Evolutionary conservation across 2,797 vertebrate species (phyloP), one percentile per base, ranked within the genome.

Genomic region (Sciaenops ocellatus): DNA sequence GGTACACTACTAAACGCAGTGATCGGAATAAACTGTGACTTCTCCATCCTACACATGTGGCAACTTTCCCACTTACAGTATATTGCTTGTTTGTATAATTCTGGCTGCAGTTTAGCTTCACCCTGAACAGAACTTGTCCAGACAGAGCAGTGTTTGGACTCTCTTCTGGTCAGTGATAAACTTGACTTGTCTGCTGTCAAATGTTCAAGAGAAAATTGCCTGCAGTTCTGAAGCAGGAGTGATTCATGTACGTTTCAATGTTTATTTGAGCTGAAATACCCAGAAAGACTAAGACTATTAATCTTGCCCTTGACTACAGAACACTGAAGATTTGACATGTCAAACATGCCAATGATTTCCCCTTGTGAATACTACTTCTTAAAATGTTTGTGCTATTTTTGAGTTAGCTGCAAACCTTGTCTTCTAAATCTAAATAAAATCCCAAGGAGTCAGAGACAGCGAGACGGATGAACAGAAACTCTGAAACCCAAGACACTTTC

Each of bases 391-490:
- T 44, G 42, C 42, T 75, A 46, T 72, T 68, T 68, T 22, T 56
- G 55, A 66, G 55, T 44, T 44, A n/a, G 71, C 48, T 18, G 30
- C 20, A n/a, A 56, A 62, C 26, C 5, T 55, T 11, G 9, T 34
- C 18, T 7, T 56, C 5, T 67, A 28, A 30, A 56, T 46, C 13
- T 18, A 28, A 24, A 70, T 18, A 52, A 28, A 56, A 47, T 62
- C 60, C 61, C 55, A 68, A 9, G 13, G 38, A 73, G 56, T 48
- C 47, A 13, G 18, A 63, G n/a, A 56, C 22, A 54, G 55, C 5
- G 12, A 69, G 28, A 77, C 67, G 54, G n/a, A 65, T 41, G 11
- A 18, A 50, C 20, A 28, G 22, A 73, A 63, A 30, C 34, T 65
- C 7, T 41, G 38, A 47, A 56, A 72, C 44, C 34, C 11, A 15